Conservation (phyloP, 1,140 invertebrate species). For the Neodiprion pinetum region DNA sequence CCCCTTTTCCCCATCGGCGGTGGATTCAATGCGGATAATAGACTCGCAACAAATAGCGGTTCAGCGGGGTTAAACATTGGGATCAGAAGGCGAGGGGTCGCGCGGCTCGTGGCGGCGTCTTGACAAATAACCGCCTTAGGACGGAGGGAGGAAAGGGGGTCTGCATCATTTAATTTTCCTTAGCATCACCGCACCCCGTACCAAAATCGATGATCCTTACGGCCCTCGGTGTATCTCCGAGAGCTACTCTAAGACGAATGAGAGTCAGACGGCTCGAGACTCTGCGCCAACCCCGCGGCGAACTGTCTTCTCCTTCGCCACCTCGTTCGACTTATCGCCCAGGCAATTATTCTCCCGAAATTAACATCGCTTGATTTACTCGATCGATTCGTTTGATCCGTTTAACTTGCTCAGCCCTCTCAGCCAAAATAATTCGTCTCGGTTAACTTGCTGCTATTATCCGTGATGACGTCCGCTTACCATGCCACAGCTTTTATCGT, state of each 20-base stretch:
- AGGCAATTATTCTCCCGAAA: slow-evolving; percentile 58
- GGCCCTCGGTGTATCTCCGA: slow-evolving; percentile 48
- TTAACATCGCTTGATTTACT: slow-evolving; percentile 40
- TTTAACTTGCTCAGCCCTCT: background rate
- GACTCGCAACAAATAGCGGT: slow-evolving; percentile 48
- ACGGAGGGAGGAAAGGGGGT: slow-evolving; percentile 34
- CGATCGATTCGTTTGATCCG: slow-evolving; percentile 25
- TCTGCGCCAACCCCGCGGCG: slow-evolving; percentile 46
- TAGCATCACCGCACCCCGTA: slow-evolving; percentile 39
- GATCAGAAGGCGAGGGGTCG: slow-evolving; percentile 30
- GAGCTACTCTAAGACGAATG: slow-evolving; percentile 56
- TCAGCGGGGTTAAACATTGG: slow-evolving; percentile 40
- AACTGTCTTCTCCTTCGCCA: slow-evolving; percentile 51
- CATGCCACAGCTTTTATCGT: too few species aligned
- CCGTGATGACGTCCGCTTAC: too few species aligned
- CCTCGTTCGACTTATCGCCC: slow-evolving; percentile 50
- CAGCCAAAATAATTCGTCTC: too few species aligned
- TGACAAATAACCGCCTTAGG: slow-evolving; percentile 62
- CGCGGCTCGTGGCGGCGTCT: slow-evolving; percentile 35
- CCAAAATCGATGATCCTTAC: slow-evolving; percentile 59
- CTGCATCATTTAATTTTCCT: slow-evolving; percentile 64
- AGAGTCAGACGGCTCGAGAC: slow-evolving; percentile 26
- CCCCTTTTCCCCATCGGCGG: background rate
- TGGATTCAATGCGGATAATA: slow-evolving; percentile 39
- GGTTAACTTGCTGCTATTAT: too few species aligned